Conservation (phyloP, 1,140 invertebrate species). For the Chionoecetes opilio region DNA sequence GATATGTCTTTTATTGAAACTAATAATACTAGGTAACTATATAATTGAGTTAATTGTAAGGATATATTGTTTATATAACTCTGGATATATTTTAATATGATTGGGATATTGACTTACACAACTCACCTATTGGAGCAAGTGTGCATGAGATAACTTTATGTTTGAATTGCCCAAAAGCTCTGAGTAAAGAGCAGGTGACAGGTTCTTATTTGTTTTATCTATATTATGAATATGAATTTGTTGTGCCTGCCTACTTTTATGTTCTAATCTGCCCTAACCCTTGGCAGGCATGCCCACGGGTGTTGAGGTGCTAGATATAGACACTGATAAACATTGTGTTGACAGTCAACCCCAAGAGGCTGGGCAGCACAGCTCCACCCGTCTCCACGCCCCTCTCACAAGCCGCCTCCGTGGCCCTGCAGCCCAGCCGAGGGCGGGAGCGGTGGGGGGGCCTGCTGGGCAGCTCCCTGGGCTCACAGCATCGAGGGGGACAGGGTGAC, state of each 20-base stretch:
- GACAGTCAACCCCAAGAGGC: conserved; percentile 62
- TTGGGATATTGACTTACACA: too few relatives aligned
- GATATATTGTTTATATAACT: too few relatives aligned
- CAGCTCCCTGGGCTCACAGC: conserved; percentile 64
- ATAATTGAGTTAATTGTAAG: too few relatives aligned
- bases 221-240: not conserved
- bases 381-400: conserved; percentile 18
- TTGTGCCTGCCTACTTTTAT: not conserved
- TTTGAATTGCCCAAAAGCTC: too few relatives aligned
- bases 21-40: too few relatives aligned
- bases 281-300: not conserved
- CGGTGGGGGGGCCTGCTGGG: conserved; percentile 74
- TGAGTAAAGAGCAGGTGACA: too few relatives aligned
- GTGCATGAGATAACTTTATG: too few relatives aligned
- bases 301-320: not conserved
- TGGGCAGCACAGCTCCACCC: conserved; percentile 51
- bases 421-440: conserved; percentile 54
- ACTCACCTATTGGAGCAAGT: too few relatives aligned
- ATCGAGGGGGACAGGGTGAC: conserved; percentile 53
- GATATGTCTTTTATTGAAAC: too few relatives aligned
- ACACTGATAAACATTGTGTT: conserved; percentile 31
- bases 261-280: not conserved
- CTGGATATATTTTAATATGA: too few relatives aligned
- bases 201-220: too few relatives aligned
- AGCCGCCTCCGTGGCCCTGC: conserved; percentile 33